A percentile compares a stretch with the other conserved stretches of the same genome.
These are phyloP conservation scores for Drosophila tani DNA, from an alignment of 1,140 invertebrate species.

Conservation along the genomic window DNA sequence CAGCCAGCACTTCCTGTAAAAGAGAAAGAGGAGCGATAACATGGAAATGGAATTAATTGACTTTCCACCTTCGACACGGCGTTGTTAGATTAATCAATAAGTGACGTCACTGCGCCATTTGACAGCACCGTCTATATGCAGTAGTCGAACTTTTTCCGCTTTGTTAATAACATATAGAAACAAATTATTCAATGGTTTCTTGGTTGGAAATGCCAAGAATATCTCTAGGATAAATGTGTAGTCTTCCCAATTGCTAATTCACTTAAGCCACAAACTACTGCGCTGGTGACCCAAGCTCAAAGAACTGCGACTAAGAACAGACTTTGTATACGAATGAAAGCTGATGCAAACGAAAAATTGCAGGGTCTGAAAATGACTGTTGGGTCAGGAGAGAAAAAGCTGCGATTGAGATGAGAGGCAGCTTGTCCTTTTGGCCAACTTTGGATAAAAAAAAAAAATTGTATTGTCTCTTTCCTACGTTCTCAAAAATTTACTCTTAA, in stretches of 20 bases:
- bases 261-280: neutral
- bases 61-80: neutral
- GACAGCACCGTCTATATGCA: neutral
- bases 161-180: conserved; percentile 37
- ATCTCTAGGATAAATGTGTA: too few species aligned
- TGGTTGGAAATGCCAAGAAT: neutral
- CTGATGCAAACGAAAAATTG: neutral
- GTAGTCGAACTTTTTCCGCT: neutral
- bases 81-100: conserved; percentile 63
- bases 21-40: neutral
- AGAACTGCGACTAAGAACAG: neutral
- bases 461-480: too few species aligned
- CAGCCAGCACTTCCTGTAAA: conserved; percentile 89
- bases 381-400: neutral
- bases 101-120: conserved; percentile 34
- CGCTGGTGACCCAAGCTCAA: neutral
- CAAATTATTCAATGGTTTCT: neutral
- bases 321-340: neutral
- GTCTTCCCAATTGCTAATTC: neutral
- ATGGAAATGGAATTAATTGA: neutral
- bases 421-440: neutral
- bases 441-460: too few species aligned
- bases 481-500: too few species aligned
- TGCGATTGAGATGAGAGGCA: neutral
- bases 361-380: neutral